Evolutionary conservation across 2,888 invertebrate genomes (phyloP).

Genomic region (Galeruca laticollis): DNA sequence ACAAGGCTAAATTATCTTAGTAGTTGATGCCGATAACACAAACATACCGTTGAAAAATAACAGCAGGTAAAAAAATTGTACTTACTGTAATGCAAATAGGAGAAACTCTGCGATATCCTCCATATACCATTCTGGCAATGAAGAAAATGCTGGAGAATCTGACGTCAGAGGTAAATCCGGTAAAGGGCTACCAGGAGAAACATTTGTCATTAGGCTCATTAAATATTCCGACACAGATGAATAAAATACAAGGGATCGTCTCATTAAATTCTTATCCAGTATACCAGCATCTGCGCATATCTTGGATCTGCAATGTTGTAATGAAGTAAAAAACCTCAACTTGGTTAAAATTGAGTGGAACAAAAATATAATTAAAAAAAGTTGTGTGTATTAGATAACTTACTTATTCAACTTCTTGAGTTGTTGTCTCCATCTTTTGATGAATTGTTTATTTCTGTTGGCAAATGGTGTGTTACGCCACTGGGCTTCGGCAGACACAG

Average conservation of each 20-base stretch:
- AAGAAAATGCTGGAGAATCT: slow-evolving; percentile 82
- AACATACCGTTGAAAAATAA: not conserved
- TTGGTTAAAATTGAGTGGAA: too few species aligned
- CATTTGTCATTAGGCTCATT: slow-evolving; percentile 73
- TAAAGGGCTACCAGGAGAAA: slow-evolving; percentile 67
- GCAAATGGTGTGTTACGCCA: slow-evolving; percentile 85
- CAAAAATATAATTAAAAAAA: slow-evolving; percentile 53
- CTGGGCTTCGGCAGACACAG: slow-evolving; percentile 83
- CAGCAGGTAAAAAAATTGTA: slow-evolving; percentile 16
- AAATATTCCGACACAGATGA: slow-evolving; percentile 86
- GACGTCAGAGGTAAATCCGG: slow-evolving; percentile 72
- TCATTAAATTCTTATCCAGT: slow-evolving; percentile 85
- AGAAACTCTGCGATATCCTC: slow-evolving; percentile 98
- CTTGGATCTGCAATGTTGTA: slow-evolving; percentile 76
- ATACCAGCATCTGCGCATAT: slow-evolving; percentile 92
- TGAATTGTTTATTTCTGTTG: slow-evolving; percentile 82
- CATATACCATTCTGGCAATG: slow-evolving; percentile 96
- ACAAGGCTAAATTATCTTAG: too few species aligned
- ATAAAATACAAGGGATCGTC: slow-evolving; percentile 88
- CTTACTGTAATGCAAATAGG: slow-evolving; percentile 92
- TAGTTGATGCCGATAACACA: too few species aligned
- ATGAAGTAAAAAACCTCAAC: slow-evolving; percentile 49
- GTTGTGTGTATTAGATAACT: slow-evolving; percentile 18
- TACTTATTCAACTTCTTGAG: slow-evolving; percentile 80
- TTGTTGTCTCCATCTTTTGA: slow-evolving; percentile 90